A percentile compares a stretch with the other conserved stretches of the same genome.
Evolutionary conservation across 2,113 vertebrate genomes (phyloP).

Genomic region (Oryzias javanicus): DNA sequence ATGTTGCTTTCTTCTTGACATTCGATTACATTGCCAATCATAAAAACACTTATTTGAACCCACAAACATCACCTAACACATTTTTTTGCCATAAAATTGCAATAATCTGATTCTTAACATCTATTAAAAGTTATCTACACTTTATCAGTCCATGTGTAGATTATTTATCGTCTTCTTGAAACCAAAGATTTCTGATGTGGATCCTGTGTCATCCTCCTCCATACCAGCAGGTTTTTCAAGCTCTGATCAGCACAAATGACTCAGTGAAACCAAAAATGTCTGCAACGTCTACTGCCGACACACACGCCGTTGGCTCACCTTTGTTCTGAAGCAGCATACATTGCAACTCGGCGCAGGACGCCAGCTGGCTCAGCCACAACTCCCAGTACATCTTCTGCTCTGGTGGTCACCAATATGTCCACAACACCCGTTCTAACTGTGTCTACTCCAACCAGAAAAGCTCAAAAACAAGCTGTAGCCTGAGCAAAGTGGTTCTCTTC

Average conservation of each 20-base stretch:
- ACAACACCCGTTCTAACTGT: constrained; percentile 5
- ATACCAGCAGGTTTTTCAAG: neutral
- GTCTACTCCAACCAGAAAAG: neutral
- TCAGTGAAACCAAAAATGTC: neutral
- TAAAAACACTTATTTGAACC: too few species aligned
- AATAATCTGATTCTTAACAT: too few species aligned
- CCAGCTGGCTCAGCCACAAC: constrained; percentile 75
- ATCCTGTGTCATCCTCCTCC: too few species aligned
- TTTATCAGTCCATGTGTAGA: too few species aligned
- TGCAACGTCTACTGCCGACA: neutral
- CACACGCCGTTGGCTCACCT: constrained; percentile 65
- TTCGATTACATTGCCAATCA: too few species aligned
- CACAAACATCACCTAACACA: too few species aligned
- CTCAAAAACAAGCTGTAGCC: constrained; percentile 9
- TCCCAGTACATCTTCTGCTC: constrained; percentile 76
- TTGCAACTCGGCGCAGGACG: constrained; percentile 60
- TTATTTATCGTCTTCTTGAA: too few species aligned
- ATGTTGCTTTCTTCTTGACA: too few species aligned
- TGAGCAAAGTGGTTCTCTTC: neutral
- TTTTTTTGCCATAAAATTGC: too few species aligned
- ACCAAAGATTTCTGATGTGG: too few species aligned
- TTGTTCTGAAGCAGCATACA: constrained; percentile 71
- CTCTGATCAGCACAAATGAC: neutral
- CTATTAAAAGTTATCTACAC: too few species aligned
- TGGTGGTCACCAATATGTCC: constrained; percentile 22